Base-by-base conservation (phyloP, 64 coral and sea anemone species). In the Actinia equina region DNA sequence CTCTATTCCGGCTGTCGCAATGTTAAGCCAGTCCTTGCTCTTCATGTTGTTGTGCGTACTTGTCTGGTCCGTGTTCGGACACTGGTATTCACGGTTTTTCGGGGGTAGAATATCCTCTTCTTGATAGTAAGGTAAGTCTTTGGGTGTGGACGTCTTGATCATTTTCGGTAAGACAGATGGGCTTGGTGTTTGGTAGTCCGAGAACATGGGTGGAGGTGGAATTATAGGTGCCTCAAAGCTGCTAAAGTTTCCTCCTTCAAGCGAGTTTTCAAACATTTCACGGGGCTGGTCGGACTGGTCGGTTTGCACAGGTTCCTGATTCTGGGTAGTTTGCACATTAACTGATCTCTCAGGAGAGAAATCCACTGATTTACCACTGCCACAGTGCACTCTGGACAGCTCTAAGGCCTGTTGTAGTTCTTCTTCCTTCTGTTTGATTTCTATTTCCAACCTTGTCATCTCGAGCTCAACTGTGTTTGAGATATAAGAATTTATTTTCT, bases 361-460 rank as follows among this genome's bases (percentile, higher is more conserved):
- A 71, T 25, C 23, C 65, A 71, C 65, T 71, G 65, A 71, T 27
- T 71, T 71, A 71, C 65, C 23, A 27, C 65, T 4, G 65, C 65
- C 23, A 71, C 22, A 22, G 23, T 71, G 22, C 12, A 71, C 65
- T 71, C 23, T 71, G 23, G 65, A 71, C 64, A 70, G 22, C n/a
- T 70, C 64, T 70, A 70, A 70, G 15, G 64, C 64, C 64, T 70
- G 64, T 26, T 70, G 64, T 4, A 70, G 64, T 26, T 70, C 64
- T 70, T 17, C 64, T 70, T 70, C 64, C 64, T 70, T 70, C n/a
- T 70, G 64, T 70, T 70, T 70, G 64, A 70, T 70, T 70, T 70
- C 59, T 62, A 62, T 17, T 14, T 62, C 67, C 67, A 37, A 14
- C 26, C 26, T 71, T 27, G 25, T 37, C 67, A 71, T 37, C 25